Conservation (phyloP, 2,888 invertebrate genomes). For the Chymomyza caudatula region DNA sequence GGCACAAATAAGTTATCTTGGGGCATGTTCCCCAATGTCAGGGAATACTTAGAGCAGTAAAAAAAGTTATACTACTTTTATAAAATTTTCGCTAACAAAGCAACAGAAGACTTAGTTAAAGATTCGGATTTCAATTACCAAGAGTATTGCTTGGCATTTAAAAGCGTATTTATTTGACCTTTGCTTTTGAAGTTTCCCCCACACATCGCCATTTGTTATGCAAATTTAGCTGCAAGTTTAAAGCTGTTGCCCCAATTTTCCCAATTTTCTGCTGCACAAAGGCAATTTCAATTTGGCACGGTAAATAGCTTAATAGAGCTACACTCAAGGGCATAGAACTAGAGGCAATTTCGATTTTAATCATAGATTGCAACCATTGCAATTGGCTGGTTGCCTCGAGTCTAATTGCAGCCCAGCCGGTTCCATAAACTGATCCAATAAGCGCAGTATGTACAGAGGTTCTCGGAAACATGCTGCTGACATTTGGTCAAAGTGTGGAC, state of each 20-base stretch:
- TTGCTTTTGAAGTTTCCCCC: not conserved
- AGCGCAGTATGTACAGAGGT: not conserved
- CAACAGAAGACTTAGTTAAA: no score
- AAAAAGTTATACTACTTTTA: no score
- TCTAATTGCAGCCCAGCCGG: not conserved
- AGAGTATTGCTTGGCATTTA: slow-evolving; percentile 14
- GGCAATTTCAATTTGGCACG: slow-evolving; percentile 30
- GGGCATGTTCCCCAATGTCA: no score
- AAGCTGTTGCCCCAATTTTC: slow-evolving; percentile 9
- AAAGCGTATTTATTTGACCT: slow-evolving; percentile 33
- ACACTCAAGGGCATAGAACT: not conserved
- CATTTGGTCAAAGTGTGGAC: slow-evolving; percentile 35
- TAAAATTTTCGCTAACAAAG: no score
- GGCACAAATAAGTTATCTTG: no score
- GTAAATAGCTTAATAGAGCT: not conserved
- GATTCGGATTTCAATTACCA: not conserved
- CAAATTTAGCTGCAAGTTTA: slow-evolving; percentile 39
- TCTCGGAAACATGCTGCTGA: slow-evolving; percentile 11
- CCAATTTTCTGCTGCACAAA: slow-evolving; percentile 39
- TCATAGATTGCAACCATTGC: not conserved
- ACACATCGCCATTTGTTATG: slow-evolving; percentile 38
- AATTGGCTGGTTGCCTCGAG: not conserved
- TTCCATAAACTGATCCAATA: not conserved
- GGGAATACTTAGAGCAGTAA: no score
- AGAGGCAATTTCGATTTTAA: not conserved